phyloP scores from a whole-genome alignment of 2,888 invertebrate species.

The Eupithecia subfuscata region DNA sequence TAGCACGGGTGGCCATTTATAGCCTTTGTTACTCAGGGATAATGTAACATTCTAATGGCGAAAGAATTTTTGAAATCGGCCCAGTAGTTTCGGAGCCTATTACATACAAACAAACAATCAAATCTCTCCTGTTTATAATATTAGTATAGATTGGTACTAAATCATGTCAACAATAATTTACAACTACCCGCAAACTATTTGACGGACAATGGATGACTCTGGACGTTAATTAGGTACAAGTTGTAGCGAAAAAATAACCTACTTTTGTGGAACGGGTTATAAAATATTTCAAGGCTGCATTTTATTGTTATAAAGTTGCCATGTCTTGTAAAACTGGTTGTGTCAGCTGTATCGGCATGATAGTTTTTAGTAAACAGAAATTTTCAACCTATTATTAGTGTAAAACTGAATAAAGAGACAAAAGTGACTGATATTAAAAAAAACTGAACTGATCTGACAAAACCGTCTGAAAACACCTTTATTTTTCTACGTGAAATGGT shows the following conservation, averaged over 20 bases:
- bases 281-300: slow-evolving; percentile 25
- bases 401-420: neutral
- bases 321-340: slow-evolving; percentile 1
- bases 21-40: too few relatives aligned
- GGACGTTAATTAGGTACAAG: slow-evolving; percentile 4
- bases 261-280: slow-evolving; percentile 25
- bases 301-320: neutral
- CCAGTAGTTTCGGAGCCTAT: too few relatives aligned
- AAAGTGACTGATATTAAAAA: neutral
- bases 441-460: neutral
- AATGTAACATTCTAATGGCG: too few relatives aligned
- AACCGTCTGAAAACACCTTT: neutral
- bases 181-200: neutral
- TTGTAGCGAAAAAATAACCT: slow-evolving; percentile 29
- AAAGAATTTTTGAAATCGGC: too few relatives aligned
- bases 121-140: too few relatives aligned
- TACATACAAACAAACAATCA: too few relatives aligned
- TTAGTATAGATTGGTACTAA: neutral
- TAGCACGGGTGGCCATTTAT: too few relatives aligned
- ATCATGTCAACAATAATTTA: neutral
- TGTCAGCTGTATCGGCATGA: neutral
- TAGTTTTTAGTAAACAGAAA: neutral
- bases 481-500: neutral
- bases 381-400: neutral
- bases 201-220: neutral